Evolutionary conservation across 2,888 invertebrate species (phyloP), one percentile per base, ranked within the genome.

Genomic region (Limenitis camilla): DNA sequence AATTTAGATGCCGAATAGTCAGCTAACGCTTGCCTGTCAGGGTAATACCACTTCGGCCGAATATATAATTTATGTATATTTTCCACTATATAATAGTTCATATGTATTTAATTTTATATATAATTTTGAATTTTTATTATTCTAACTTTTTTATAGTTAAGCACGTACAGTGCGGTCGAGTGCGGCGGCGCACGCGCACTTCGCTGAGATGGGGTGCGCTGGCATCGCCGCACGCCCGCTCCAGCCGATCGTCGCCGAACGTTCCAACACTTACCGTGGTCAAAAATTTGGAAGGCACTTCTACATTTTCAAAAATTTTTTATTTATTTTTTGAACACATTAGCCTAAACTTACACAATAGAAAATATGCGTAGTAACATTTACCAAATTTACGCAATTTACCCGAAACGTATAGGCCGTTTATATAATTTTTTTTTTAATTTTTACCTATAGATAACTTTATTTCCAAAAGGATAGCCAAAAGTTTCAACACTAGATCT

Each of bases 281-380:
- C 87, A 86, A 87, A 85, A 85, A 85, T 88, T 90, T 92, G 92
- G 92, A 93, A 93, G 93, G 93, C 93, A 93, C 92, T 93, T 91
- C 92, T 92, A 92, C 92, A 89, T 90, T 89, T 44, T 89, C 89
- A 76, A 81, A 85, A 85, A 81, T 77, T 78, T 85, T 83, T 76
- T 86, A 81, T 86, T 87, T 80, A 78, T 69, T 85, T 90, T 91
- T 91, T 91, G 92, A 92, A 92, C 92, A 92, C 91, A 92, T 91
- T 89, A 90, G 90, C 90, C 91, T 90, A 91, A 88, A 90, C 89
- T 87, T 88, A 88, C 78, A 86, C 76, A 88, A 85, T 88, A 88
- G 84, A 87, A 86, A 85, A 87, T 86, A 84, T 84, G 86, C 86
- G 85, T 85, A 86, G 78, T 83, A 87, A 87, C 85, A 85, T 85